Conservation (phyloP, 2,888 invertebrate genomes). For the Drosophila parthenogenetica region DNA sequence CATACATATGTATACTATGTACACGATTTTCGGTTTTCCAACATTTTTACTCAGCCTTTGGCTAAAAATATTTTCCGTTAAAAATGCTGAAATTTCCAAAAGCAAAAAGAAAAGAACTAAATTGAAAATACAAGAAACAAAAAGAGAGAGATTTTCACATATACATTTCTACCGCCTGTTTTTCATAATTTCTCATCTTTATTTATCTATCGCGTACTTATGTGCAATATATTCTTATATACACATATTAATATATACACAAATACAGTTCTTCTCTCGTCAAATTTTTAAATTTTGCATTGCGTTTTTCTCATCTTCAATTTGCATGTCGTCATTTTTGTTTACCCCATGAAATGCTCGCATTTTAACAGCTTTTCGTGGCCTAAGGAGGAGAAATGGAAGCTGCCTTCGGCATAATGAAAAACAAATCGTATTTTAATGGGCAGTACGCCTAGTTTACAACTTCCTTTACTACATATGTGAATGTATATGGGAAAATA, state of each 20-base stretch:
- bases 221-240: constrained; percentile 1
- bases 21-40: constrained; percentile 68
- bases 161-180: constrained; percentile 60
- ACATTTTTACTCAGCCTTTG: constrained; percentile 64
- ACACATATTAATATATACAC: constrained; percentile 11
- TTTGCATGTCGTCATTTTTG: constrained; percentile 72
- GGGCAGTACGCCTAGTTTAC: constrained; percentile 60
- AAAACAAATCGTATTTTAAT: constrained; percentile 75
- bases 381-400: constrained; percentile 46
- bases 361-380: constrained; percentile 44
- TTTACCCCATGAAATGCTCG: constrained; percentile 54
- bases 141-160: constrained; percentile 27
- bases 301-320: constrained; percentile 31
- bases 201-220: constrained; percentile 55
- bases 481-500: neutral
- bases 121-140: constrained; percentile 34
- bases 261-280: constrained; percentile 32
- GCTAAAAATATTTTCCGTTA: constrained; percentile 74
- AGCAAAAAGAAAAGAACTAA: constrained; percentile 32
- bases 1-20: constrained; percentile 13
- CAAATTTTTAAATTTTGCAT: constrained; percentile 25
- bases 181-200: constrained; percentile 76
- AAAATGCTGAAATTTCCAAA: constrained; percentile 50
- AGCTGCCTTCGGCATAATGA: constrained; percentile 26
- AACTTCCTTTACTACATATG: constrained; percentile 64